These are phyloP conservation scores for Coboldia fuscipes DNA, from an alignment of 1,140 invertebrate genomes.

Conservation along the genomic window DNA sequence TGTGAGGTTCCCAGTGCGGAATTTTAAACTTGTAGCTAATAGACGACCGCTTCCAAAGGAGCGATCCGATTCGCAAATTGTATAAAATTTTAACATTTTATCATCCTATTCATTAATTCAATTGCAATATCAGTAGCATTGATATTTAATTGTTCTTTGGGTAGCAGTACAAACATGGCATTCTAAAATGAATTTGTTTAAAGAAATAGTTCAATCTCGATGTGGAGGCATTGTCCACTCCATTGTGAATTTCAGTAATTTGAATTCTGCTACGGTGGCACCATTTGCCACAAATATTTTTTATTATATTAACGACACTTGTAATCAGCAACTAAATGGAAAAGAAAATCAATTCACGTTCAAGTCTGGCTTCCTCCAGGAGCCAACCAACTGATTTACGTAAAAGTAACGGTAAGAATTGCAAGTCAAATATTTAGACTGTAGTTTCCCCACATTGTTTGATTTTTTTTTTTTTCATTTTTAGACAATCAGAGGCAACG, in stretches of 20 bases:
- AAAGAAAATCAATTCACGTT: constrained; percentile 19
- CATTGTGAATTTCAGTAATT: background rate
- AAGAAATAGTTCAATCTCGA: constrained; percentile 32
- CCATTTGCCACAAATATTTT: background rate
- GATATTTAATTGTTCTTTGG: too few species aligned
- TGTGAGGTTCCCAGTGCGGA: too few species aligned
- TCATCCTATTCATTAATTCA: too few species aligned
- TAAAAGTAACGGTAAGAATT: constrained; percentile 24
- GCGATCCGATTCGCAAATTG: too few species aligned
- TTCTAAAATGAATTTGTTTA: constrained; percentile 46
- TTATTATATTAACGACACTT: constrained; percentile 15
- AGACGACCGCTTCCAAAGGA: too few species aligned
- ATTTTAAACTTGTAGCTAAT: too few species aligned
- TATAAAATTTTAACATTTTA: too few species aligned
- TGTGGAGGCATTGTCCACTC: constrained; percentile 36
- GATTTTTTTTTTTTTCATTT: constrained; percentile 8
- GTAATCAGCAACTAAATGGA: constrained; percentile 36
- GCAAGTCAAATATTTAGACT: too few species aligned
- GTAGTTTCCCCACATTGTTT: constrained; percentile 9
- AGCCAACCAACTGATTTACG: constrained; percentile 27
- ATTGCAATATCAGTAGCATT: too few species aligned
- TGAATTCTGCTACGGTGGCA: background rate
- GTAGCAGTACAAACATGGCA: constrained; percentile 37
- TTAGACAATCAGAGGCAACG: constrained; percentile 11
- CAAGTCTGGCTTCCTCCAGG: constrained; percentile 25